Base-by-base conservation (phyloP, 1,140 invertebrate genomes). In the Anastatus disparis region DNA sequence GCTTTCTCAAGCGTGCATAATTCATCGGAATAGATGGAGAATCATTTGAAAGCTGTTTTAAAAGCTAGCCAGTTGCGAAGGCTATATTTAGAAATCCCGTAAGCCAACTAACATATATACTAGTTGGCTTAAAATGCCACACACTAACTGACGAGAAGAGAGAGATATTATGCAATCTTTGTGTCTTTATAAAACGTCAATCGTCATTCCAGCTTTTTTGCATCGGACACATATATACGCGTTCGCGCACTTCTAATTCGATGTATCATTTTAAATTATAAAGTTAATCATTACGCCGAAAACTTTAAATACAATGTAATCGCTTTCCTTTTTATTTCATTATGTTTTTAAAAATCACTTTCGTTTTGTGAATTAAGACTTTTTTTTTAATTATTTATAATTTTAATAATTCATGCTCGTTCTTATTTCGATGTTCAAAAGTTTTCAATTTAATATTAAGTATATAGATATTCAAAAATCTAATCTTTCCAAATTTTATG, bases 51-150 rank as follows among this genome's bases (percentile, higher is more conserved):
- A 69, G 55, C 66, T 61, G 66, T 69, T 69, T 52, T 27, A 69
- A n/a, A n/a, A 69, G 56, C 66, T 61, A 10, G 31, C 29, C 48
- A 42, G n/a, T n/a, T 22, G 66, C 53, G 17, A 74, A 72, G 48
- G 42, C 70, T 78, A 77, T 74, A 76, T 77, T 77, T 77, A 76
- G 77, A 76, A 74, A 56, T 62, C 55, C 58, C 42, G 42, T 50
- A 27, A 20, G 53, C 38, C n/a, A n/a, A n/a, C n/a, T n/a, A n/a
- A n/a, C n/a, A n/a, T n/a, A n/a, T n/a, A n/a, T n/a, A n/a, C n/a
- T n/a, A n/a, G n/a, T n/a, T n/a, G n/a, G n/a, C n/a, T n/a, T n/a
- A n/a, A n/a, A n/a, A n/a, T n/a, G n/a, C n/a, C 65, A 53, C 20
- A 12, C 27, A 48, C 42, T 20, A 20, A 42, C 12, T 7, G 8